Conservation (phyloP, 2,797 vertebrate genomes). For the Taeniopygia guttata region DNA sequence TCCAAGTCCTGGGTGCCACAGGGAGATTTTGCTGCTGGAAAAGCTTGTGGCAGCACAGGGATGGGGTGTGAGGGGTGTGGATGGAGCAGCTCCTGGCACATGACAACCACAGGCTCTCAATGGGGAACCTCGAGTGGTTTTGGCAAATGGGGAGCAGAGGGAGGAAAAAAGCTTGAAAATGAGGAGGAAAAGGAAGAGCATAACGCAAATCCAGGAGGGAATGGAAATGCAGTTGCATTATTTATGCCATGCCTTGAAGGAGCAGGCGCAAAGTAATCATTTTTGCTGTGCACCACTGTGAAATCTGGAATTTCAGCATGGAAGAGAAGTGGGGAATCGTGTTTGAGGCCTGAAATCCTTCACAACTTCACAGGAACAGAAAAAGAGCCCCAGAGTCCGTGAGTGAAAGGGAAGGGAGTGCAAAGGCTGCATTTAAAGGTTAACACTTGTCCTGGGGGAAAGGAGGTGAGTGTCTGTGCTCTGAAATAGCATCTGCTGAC, state of each 20-base stretch:
- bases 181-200: neutral
- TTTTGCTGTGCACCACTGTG: neutral
- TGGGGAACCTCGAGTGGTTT: neutral
- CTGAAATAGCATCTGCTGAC: conserved; percentile 27
- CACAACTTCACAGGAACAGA: neutral
- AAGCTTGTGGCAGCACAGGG: fast-evolving
- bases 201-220: neutral
- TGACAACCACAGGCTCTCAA: fast-evolving
- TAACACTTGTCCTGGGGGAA: neutral
- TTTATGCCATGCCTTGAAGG: neutral
- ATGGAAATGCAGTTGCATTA: neutral
- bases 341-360: neutral
- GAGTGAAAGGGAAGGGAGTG: neutral
- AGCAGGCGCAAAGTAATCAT: neutral
- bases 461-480: neutral
- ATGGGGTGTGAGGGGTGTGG: neutral
- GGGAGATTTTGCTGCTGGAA: neutral
- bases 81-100: fast-evolving
- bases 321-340: no score
- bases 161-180: neutral
- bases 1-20: neutral
- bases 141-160: neutral
- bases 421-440: neutral
- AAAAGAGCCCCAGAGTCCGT: neutral
- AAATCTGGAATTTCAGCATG: neutral